These are phyloP conservation scores for Rhimphoctona megacephalus DNA, from an alignment of 2,888 invertebrate genomes.

Conservation along the genomic window DNA sequence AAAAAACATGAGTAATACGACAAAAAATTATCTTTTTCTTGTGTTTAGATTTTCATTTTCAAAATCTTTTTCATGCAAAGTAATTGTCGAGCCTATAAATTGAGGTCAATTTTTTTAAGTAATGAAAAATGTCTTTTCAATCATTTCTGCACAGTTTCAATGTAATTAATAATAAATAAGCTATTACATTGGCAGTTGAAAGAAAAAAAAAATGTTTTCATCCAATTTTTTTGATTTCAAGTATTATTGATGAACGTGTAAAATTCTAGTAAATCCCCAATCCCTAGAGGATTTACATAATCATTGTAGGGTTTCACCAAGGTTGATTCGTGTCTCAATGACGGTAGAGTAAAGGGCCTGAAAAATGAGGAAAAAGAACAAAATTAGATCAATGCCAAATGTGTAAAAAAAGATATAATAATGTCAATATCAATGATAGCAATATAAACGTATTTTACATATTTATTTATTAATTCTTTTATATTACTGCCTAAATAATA, in stretches of 20 bases:
- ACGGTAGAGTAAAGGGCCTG: background rate
- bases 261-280: conserved; percentile 32
- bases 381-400: conserved; percentile 43
- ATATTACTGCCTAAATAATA: too few relatives aligned
- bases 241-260: conserved; percentile 3
- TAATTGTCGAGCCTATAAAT: too few relatives aligned
- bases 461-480: too few relatives aligned
- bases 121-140: too few relatives aligned
- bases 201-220: background rate
- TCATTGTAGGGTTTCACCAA: conserved; percentile 73
- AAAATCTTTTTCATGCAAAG: background rate
- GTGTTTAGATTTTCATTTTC: background rate
- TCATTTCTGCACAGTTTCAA: too few relatives aligned
- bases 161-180: too few relatives aligned
- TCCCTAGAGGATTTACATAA: conserved; percentile 67
- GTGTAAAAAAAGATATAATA: background rate
- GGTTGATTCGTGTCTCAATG: conserved; percentile 64
- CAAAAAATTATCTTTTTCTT: too few relatives aligned
- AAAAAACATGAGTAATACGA: too few relatives aligned
- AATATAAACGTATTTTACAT: background rate
- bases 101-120: too few relatives aligned
- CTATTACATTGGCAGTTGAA: too few relatives aligned
- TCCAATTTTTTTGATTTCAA: background rate
- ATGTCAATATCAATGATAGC: background rate
- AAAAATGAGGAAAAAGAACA: background rate